A percentile compares a stretch with the other conserved stretches of the same genome.
Conservation (phyloP, 2,113 vertebrate species). For the Labeo catla region DNA sequence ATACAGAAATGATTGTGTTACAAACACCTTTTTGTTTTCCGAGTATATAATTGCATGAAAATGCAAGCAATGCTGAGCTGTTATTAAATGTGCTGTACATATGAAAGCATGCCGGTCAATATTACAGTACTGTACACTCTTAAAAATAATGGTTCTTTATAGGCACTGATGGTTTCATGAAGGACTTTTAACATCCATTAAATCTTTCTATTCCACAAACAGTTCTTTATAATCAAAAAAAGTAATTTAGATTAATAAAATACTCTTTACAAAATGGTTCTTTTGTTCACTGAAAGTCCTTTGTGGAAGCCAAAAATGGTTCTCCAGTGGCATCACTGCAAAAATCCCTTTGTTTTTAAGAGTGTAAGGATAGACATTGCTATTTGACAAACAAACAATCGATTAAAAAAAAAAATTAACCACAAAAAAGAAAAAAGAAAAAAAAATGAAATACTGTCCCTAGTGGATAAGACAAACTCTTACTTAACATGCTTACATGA, state of each 20-base stretch:
- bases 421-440: neutral
- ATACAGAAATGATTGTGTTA: too few species aligned
- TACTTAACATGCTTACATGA: constrained; percentile 43
- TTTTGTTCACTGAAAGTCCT: too few species aligned
- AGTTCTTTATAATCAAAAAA: too few species aligned
- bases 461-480: constrained; percentile 5
- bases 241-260: too few species aligned
- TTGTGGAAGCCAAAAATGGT: too few species aligned
- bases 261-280: too few species aligned
- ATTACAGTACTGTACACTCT: neutral
- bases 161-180: neutral
- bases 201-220: too few species aligned
- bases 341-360: neutral
- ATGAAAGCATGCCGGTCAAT: neutral
- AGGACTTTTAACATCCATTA: too few species aligned
- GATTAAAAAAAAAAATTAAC: neutral
- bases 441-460: neutral
- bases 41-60: neutral
- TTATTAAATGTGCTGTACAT: neutral
- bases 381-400: neutral
- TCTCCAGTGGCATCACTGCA: too few species aligned
- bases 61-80: neutral
- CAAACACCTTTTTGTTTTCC: neutral
- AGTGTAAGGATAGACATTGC: neutral
- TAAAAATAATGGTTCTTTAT: neutral